Conservation (phyloP, 2,888 invertebrate species). For the Lymantria monacha region DNA sequence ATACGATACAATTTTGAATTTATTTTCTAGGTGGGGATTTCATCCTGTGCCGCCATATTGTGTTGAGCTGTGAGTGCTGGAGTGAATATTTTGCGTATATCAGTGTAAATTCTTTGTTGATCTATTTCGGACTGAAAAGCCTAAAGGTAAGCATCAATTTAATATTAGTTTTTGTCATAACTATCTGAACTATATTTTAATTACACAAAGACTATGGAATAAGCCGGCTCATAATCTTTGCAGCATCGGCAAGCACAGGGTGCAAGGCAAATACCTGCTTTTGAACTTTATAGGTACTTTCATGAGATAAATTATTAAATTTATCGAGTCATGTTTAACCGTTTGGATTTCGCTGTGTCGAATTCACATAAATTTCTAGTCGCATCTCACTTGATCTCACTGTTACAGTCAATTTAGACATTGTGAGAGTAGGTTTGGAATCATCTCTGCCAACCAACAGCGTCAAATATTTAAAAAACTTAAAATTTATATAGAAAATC, state of each 20-base stretch:
- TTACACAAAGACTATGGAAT: conserved; percentile 18
- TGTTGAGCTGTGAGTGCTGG: conserved; percentile 77
- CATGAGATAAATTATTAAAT: neutral
- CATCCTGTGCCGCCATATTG: conserved; percentile 77
- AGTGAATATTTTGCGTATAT: conserved; percentile 65
- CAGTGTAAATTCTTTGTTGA: conserved; percentile 70
- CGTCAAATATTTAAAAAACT: neutral
- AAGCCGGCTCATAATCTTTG: conserved; percentile 29
- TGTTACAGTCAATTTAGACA: neutral
- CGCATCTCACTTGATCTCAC: neutral
- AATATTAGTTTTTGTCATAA: conserved; percentile 69
- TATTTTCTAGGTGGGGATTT: conserved; percentile 75
- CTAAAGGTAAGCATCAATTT: conserved; percentile 62
- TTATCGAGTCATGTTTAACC: neutral
- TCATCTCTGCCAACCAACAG: neutral
- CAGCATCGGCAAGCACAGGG: conserved; percentile 27
- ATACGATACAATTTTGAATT: conserved; percentile 66
- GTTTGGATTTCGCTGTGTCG: neutral
- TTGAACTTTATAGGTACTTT: conserved; percentile 6
- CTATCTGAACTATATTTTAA: conserved; percentile 19
- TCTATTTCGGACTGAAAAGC: conserved; percentile 68
- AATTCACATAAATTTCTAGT: neutral
- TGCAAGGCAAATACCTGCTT: conserved; percentile 11
- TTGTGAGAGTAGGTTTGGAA: neutral
- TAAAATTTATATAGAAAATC: too few species aligned